These are phyloP conservation scores for Chrysopa pallens DNA, from an alignment of 1,140 invertebrate species.

Conservation along the genomic window DNA sequence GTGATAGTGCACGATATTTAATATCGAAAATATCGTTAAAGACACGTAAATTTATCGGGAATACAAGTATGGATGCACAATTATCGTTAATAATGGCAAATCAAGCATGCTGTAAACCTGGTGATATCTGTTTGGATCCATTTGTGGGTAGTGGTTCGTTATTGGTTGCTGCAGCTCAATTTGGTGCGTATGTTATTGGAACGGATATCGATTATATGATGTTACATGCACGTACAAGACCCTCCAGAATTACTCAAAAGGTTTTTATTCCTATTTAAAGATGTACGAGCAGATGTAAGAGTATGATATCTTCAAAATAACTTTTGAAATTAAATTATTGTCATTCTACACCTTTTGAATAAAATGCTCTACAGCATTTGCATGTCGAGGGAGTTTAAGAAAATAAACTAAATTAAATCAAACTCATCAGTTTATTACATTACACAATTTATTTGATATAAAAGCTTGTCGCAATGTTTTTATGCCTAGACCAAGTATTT, in stretches of 20 bases:
- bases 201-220: conserved; percentile 89
- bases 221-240: conserved; percentile 71
- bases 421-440: no score
- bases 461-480: no score
- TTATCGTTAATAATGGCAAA: conserved; percentile 88
- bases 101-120: conserved; percentile 55
- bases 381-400: no score
- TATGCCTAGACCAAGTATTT: no score
- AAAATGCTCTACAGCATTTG: no score
- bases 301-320: no score
- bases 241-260: conserved; percentile 58
- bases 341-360: background rate
- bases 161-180: conserved; percentile 78
- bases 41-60: conserved; percentile 85
- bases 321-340: no score
- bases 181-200: conserved; percentile 78
- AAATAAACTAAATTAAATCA: no score
- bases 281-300: no score
- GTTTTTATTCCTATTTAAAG: conserved; percentile 19
- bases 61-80: conserved; percentile 93
- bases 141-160: conserved; percentile 91
- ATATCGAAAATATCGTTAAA: conserved; percentile 70
- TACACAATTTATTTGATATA: no score
- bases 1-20: conserved; percentile 61
- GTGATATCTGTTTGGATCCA: conserved; percentile 74